Conservation (phyloP, 2,113 vertebrate species). For the Hoplias malabaricus region DNA sequence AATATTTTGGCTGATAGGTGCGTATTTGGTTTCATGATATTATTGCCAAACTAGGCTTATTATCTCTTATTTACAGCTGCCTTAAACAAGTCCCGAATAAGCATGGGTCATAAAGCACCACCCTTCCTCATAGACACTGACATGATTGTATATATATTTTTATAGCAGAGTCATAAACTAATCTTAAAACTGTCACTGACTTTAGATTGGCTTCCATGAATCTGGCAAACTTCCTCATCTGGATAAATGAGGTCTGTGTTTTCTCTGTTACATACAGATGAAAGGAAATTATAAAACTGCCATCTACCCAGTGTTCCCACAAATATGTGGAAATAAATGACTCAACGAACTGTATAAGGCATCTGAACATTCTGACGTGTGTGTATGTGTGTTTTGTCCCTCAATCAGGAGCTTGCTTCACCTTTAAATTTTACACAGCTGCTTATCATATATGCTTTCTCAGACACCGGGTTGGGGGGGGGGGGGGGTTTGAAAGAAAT, state of each 20-base stretch:
- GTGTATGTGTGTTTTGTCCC: not conserved
- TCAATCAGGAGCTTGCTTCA: not conserved
- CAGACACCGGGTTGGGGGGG: not conserved
- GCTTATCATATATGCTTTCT: conserved; percentile 49
- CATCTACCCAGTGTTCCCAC: not conserved
- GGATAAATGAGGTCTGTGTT: conserved; percentile 28
- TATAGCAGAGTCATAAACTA: not conserved
- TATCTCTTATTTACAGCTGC: not conserved
- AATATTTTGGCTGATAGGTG: no score
- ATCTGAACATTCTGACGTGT: not conserved
- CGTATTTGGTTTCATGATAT: not conserved
- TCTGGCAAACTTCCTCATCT: not conserved
- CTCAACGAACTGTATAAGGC: not conserved
- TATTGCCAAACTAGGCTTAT: not conserved
- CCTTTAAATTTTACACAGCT: conserved; percentile 34
- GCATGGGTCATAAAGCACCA: not conserved
- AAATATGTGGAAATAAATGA: not conserved
- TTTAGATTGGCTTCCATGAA: not conserved
- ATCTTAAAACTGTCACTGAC: not conserved
- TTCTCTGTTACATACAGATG: conserved; percentile 13
- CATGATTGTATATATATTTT: not conserved
- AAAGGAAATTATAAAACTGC: conserved; percentile 23
- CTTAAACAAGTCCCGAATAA: not conserved
- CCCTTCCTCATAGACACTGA: not conserved
- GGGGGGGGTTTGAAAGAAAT: not conserved